Base-by-base conservation (phyloP, 92 coral and sea anemone genomes). In the Meandrina meandrites region DNA sequence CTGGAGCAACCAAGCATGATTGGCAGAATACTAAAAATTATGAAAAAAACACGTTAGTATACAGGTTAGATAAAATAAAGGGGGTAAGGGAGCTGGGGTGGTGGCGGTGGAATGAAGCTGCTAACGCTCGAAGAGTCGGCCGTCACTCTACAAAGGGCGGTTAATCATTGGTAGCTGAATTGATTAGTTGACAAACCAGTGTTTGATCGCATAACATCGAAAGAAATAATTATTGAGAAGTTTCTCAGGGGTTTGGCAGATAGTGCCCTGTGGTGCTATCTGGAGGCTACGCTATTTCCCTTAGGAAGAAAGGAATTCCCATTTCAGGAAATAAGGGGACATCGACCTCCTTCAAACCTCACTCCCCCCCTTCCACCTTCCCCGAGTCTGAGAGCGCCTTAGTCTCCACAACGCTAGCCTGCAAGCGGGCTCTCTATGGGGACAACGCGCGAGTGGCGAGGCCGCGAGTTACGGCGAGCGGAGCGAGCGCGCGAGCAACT, bases 1-100 rank as follows among this genome's bases (percentile, higher is more conserved):
- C 87, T 86, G n/a, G 95, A 90, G 60, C 95, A 92, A 8, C 95
- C 95, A 17, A 87, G 86, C 80, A 87, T 76, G 70, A 92, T 80
- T 37, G 89, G 89, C 16, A 56, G 66, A 37, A 71, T 8, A 45
- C 85, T 86, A 53, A 57, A 78, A 58, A 28, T 16, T 12, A 27
- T 14, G 24, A 27, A 12, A 47, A 11, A 66, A 80, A 22, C 8
- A 60, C 7, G 34, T 27, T 1, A 66, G 17, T 24, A 66, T 8
- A 9, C 9, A 8, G 14, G 21, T 66, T 11, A 28, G 71, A 66
- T 27, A 12, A 10, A 60, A 24, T 24, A 22, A 7, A 60, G 68
- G 9, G 2, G 30, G 31, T 8, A 57, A 57, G 13, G 68, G 28
- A 10, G 12, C 0, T 7, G 12, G 13, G 1, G n/a, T 11, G 31